Percentiles rank a stretch among this genome's conserved stretches.
These are phyloP conservation scores for Clunio marinus DNA, from an alignment of 2,888 invertebrate genomes.

Conservation along the genomic window DNA sequence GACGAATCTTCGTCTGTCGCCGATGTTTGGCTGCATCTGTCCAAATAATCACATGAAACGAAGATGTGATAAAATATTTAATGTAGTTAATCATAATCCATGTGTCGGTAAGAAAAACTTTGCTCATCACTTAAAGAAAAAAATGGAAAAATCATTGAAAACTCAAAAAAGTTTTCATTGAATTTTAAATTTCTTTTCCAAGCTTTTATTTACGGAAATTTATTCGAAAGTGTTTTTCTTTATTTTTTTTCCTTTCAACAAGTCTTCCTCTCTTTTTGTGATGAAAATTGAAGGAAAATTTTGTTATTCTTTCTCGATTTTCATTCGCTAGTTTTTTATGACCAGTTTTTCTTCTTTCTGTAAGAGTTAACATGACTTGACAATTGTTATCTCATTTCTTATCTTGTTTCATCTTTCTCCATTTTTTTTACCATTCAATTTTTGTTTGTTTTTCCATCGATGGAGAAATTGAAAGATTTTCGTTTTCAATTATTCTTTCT, in stretches of 20 bases:
- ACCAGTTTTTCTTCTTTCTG: background rate
- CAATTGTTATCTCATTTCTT: background rate
- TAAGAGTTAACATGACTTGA: constrained; percentile 9
- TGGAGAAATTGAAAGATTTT: background rate
- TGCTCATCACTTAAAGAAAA: background rate
- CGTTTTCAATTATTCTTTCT: background rate
- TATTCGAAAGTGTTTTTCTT: background rate
- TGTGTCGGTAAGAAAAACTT: constrained; percentile 75
- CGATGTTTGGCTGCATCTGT: constrained; percentile 90
- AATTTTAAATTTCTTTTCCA: too few species aligned
- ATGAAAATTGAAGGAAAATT: background rate
- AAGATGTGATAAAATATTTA: constrained; percentile 82
- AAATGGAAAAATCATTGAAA: background rate
- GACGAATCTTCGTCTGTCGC: constrained; percentile 79
- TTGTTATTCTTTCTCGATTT: background rate
- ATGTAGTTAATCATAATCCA: constrained; percentile 86
- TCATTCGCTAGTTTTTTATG: background rate
- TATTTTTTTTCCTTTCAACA: background rate
- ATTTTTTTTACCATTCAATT: background rate
- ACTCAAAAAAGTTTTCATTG: too few species aligned
- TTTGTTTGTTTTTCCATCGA: background rate
- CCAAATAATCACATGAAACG: constrained; percentile 85
- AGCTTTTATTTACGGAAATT: background rate
- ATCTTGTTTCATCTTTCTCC: background rate
- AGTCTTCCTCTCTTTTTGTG: background rate